Conservation (phyloP, 37 sponge, comb jelly and placozoan species). For the Cladorhizidae sp. region DNA sequence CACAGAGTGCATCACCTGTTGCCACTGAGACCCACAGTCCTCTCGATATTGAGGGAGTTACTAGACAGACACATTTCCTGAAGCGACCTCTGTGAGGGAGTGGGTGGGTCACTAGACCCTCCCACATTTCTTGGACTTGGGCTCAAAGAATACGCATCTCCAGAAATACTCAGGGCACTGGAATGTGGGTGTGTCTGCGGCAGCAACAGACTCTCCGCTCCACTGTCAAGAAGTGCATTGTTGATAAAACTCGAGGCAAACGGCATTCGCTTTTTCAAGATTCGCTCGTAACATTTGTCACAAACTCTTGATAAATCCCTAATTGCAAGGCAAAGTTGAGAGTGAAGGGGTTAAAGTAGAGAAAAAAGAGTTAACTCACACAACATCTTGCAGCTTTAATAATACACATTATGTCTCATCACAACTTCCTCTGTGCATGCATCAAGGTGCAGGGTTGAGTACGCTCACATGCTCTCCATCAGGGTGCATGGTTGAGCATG, state of each 20-base stretch:
- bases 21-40: slow-evolving; percentile 16
- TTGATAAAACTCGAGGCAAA: slow-evolving; percentile 54
- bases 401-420: too few relatives aligned
- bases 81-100: not conserved
- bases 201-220: not conserved
- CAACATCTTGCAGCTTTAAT: too few relatives aligned
- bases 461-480: too few relatives aligned
- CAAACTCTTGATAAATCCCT: slow-evolving; percentile 70
- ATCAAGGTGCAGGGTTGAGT: too few relatives aligned
- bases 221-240: not conserved
- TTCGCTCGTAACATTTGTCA: slow-evolving; percentile 32
- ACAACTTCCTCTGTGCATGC: too few relatives aligned
- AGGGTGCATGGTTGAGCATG: too few relatives aligned
- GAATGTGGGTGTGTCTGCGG: not conserved
- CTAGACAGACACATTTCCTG: not conserved
- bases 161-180: not conserved
- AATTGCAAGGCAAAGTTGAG: not conserved
- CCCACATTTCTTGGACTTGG: not conserved
- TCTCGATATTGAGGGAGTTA: slow-evolving; percentile 49
- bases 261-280: slow-evolving; percentile 34
- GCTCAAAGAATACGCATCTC: not conserved
- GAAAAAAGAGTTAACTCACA: not conserved
- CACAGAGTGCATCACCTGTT: slow-evolving; percentile 46
- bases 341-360: not conserved
- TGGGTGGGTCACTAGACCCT: not conserved